A percentile compares a stretch with the other conserved stretches of the same genome.
These are phyloP conservation scores for Drosophila atroscutellata DNA, from an alignment of 2,888 invertebrate genomes.

Conservation along the genomic window DNA sequence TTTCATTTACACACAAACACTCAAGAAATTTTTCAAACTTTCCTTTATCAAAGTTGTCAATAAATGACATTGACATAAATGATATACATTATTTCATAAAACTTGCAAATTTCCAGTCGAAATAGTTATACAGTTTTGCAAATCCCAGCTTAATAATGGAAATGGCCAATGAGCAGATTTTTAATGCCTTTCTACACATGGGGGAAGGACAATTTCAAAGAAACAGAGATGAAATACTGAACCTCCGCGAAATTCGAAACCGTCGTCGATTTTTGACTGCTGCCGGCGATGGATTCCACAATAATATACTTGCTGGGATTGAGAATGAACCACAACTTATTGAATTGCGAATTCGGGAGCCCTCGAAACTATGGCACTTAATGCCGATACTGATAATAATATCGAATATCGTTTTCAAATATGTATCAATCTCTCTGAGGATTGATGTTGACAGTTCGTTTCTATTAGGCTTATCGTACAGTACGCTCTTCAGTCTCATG, in stretches of 20 bases:
- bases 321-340: conserved; percentile 11
- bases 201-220: background rate
- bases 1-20: background rate
- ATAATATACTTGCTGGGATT: conserved; percentile 4
- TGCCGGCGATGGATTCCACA: conserved; percentile 52
- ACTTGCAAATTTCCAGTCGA: conserved; percentile 8
- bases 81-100: background rate
- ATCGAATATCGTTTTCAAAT: conserved; percentile 29
- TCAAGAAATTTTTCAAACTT: background rate
- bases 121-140: background rate
- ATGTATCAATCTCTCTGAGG: conserved; percentile 4
- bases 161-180: conserved; percentile 26
- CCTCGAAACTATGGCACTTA: conserved; percentile 26
- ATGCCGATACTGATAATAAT: conserved; percentile 36
- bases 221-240: background rate
- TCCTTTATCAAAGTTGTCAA: conserved; percentile 1
- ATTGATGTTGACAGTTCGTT: conserved; percentile 12
- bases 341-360: background rate
- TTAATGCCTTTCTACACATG: conserved; percentile 18
- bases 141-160: conserved; percentile 26
- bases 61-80: background rate
- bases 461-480: conserved; percentile 42
- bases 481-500: conserved; percentile 24
- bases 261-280: conserved; percentile 9
- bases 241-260: background rate